Conservation (phyloP, 1,140 invertebrate genomes). For the Proales similis region DNA sequence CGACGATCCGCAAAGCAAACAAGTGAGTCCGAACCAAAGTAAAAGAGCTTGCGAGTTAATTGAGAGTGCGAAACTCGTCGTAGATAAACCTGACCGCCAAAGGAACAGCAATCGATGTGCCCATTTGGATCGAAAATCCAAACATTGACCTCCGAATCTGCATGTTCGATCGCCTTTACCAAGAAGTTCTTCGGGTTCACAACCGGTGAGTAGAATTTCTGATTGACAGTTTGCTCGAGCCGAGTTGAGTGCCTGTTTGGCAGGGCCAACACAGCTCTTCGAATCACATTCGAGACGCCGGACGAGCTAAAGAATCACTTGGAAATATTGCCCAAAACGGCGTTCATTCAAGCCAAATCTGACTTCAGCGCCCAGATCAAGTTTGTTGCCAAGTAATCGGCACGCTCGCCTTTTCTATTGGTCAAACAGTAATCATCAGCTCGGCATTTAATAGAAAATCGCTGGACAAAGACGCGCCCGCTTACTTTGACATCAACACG, state of each 20-base stretch:
- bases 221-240: background rate
- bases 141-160: constrained; percentile 52
- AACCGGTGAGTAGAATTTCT: background rate
- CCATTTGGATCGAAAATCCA: constrained; percentile 51
- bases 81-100: constrained; percentile 45
- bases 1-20: constrained; percentile 17
- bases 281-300: constrained; percentile 49
- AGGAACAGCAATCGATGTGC: constrained; percentile 51
- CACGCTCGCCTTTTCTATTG: no score
- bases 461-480: constrained; percentile 45
- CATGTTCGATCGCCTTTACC: constrained; percentile 52
- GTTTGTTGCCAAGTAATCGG: constrained; percentile 45
- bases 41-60: background rate
- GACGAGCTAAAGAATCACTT: constrained; percentile 49
- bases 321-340: constrained; percentile 51
- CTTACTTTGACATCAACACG: constrained; percentile 51
- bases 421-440: no score
- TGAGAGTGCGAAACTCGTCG: constrained; percentile 14
- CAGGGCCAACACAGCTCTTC: constrained; percentile 49
- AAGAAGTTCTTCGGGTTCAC: constrained; percentile 46
- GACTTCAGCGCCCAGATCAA: constrained; percentile 52
- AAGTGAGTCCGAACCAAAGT: background rate
- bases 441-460: constrained; percentile 43
- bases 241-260: constrained; percentile 29
- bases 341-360: constrained; percentile 53